Base-by-base conservation (phyloP, 1,140 invertebrate genomes). In the Cydia pomonella region DNA sequence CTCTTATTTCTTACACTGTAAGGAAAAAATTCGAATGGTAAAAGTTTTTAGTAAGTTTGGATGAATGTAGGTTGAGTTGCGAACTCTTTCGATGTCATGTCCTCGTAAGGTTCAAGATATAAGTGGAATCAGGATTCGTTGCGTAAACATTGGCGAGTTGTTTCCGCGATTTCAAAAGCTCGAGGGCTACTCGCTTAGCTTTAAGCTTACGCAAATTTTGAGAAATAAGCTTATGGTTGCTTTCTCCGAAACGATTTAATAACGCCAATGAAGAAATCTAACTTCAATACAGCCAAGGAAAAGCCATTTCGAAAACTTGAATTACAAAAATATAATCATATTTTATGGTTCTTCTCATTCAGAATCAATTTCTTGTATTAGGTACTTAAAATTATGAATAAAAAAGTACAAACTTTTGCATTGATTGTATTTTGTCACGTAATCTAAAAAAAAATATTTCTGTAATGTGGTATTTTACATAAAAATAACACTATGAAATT, bases 11-110 rank as follows among this genome's bases (percentile, higher is more conserved):
- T 69, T 33, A 10, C 64, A 69, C 29, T 38, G 29, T 38, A 69
- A 38, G 29, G 6, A 3, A 29, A 16, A 69, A 69, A n/a, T 69
- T 69, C 27, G 29, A 33, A 38, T 7, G 18, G 27, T 18, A n/a
- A 33, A 33, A 33, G 64, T 69, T 29, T 38, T 69, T 18, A 18
- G 21, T 69, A 69, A 38, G 64, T 69, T 69, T 69, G 64, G n/a
- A 18, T 38, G 64, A 69, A 69, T 69, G 64, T 69, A 69, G 64
- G 64, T 69, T 69, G 64, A 69, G 29, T 69, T 69, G 64, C 64
- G 64, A 69, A 69, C 64, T 69, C 64, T 69, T 69, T 69, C 64
- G 64, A 16, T 69, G 64, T 69, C 64, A 69, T 69, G 64, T 69
- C 64, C 64, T 69, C 64, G 64, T 38, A 69, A 69, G 64, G 64